These are phyloP conservation scores for Neoniphon sammara DNA, from an alignment of 2,797 vertebrate genomes.

Conservation along the genomic window DNA sequence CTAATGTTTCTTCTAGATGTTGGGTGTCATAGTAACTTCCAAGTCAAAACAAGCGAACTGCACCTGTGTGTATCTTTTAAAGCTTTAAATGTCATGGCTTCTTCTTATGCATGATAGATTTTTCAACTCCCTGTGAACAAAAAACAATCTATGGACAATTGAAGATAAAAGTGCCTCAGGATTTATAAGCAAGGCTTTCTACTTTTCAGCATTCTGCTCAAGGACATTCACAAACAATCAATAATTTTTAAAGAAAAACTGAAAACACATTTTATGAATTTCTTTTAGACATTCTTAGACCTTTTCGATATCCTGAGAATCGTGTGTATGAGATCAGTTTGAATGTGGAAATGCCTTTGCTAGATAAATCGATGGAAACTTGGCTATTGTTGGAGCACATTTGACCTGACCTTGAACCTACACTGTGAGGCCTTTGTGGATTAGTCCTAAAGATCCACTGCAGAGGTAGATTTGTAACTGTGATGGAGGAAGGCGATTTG, in stretches of 20 bases:
- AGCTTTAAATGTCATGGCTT: background rate
- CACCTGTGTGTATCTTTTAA: conserved; percentile 9
- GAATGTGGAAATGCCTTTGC: conserved; percentile 21
- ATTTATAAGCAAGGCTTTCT: too few species aligned
- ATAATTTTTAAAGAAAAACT: too few species aligned
- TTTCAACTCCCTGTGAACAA: background rate
- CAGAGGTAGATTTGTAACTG: conserved; percentile 30
- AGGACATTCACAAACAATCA: too few species aligned
- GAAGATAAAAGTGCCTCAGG: background rate
- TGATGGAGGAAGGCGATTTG: conserved; percentile 68
- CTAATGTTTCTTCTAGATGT: conserved; percentile 2
- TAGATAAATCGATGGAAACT: conserved; percentile 36
- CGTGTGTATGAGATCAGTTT: conserved; percentile 29
- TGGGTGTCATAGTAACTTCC: conserved; percentile 2
- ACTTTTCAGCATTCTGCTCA: too few species aligned
- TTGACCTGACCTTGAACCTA: conserved; percentile 59
- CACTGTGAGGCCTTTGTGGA: conserved; percentile 40
- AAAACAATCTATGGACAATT: conserved; percentile 1
- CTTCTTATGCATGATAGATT: background rate
- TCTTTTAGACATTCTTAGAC: too few species aligned
- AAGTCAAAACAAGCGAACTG: conserved; percentile 16
- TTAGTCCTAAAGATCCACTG: conserved; percentile 49
- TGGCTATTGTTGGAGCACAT: conserved; percentile 45
- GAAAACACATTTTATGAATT: too few species aligned
- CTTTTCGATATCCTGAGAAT: too few species aligned